Evolutionary conservation across 1,140 invertebrate species (phyloP), one percentile per base, ranked within the genome.

Genomic region (Phenacoccus solenopsis): DNA sequence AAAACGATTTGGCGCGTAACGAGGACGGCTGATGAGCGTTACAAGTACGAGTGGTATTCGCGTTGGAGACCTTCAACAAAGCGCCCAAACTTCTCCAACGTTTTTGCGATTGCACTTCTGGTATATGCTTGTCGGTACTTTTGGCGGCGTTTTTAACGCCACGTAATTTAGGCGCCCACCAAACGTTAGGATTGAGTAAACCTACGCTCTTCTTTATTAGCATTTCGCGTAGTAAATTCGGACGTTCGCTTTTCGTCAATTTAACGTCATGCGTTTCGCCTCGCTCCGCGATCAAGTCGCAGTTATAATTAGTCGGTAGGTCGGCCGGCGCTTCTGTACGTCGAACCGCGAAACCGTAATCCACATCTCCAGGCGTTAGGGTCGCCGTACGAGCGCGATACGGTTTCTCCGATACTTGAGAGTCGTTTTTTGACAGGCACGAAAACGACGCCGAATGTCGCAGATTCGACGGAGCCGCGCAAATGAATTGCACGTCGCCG

Each of bases 371-470:
- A 27, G 72, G 78, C 20, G 81, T 76, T 38, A 82, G 74, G 9
- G 81, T 82, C 30, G 81, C 82, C 7, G 81, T 82, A 67, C 81
- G 77, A 1, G 80, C 76, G 1, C 81, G 77, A 70, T 81, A 81
- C 25, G 77, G 76, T 10, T 72, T 76, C 32, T 64, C 59, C 10
- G 59, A 64, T 24, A 27, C 22, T 64, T 64, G 59, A 64, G 77
- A 77, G 5, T 78, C 76, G 70, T 79, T 77, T 28, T 80, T 78
- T 69, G 80, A 79, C 32, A 82, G 76, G 75, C 81, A 82, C 28
- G 81, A 82, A 75, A 82, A 82, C 70, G 81, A 82, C 32, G 81
- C 81, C 72, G 81, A 82, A 74, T 82, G 81, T 71, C 81, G 75
- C 69, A 82, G 75, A 72, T 78, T 70, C 28, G 68, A 59, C 1